These are phyloP conservation scores for Teinopalpus imperialis DNA, from an alignment of 2,888 invertebrate genomes.

Conservation along the genomic window DNA sequence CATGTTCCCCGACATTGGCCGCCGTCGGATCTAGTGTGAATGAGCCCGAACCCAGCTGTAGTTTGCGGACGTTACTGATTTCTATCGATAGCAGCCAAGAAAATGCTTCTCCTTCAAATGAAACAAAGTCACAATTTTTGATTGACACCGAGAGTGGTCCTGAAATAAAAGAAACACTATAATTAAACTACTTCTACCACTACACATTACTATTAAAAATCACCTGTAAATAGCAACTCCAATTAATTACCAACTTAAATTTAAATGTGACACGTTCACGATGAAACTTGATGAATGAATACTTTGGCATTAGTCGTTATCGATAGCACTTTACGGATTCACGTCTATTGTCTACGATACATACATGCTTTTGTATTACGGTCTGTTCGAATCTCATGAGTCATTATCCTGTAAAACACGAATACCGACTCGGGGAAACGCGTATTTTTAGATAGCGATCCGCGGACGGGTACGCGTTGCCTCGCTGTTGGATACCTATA, in stretches of 20 bases:
- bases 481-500: conserved; percentile 40
- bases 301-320: no score
- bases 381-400: conserved; percentile 53
- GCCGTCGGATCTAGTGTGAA: conserved; percentile 84
- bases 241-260: no score
- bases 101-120: conserved; percentile 84
- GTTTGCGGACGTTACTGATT: conserved; percentile 78
- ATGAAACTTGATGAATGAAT: no score
- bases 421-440: conserved; percentile 67
- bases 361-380: conserved; percentile 47
- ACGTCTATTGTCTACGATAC: conserved; percentile 45
- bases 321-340: no score
- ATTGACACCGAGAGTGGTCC: conserved; percentile 85
- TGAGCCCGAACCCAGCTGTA: conserved; percentile 82
- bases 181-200: conserved; percentile 9
- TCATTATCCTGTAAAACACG: conserved; percentile 74
- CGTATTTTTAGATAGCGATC: conserved; percentile 72
- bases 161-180: conserved; percentile 44
- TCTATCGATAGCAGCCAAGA: conserved; percentile 84
- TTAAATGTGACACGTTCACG: no score
- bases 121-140: conserved; percentile 79
- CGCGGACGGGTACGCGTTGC: conserved; percentile 48
- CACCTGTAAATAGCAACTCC: no score
- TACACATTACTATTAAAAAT: no score
- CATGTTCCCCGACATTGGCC: conserved; percentile 84